phyloP scores from a whole-genome alignment of 23 tunicate species.

The Trididemnum clinides region DNA sequence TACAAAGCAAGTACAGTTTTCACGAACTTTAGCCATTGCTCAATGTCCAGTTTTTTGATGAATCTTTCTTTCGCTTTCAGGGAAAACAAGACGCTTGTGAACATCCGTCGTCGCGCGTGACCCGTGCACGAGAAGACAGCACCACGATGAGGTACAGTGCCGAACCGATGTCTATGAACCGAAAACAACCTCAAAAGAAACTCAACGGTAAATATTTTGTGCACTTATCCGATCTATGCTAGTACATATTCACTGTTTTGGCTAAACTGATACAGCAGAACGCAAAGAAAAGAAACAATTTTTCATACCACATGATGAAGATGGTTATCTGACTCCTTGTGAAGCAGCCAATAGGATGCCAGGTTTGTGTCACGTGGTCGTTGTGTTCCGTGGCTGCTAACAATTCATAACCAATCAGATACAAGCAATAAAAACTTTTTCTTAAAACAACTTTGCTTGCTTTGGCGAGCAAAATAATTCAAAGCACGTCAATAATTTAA shows the following conservation, averaged over 20 bases:
- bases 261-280: too few species aligned
- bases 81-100: too few species aligned
- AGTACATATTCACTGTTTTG: too few species aligned
- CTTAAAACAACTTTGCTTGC: too few species aligned
- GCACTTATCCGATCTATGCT: neutral
- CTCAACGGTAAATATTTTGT: slow-evolving; percentile 71
- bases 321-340: slow-evolving; percentile 77
- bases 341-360: slow-evolving; percentile 68
- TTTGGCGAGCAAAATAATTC: too few species aligned
- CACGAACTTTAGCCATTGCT: too few species aligned
- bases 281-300: neutral
- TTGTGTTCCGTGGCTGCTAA: neutral
- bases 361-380: slow-evolving; percentile 73
- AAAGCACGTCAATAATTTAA: too few species aligned
- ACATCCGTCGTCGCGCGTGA: neutral
- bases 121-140: slow-evolving; percentile 79
- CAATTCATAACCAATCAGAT: neutral
- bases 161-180: slow-evolving; percentile 45
- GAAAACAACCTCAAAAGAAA: slow-evolving; percentile 49
- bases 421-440: neutral
- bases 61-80: too few species aligned
- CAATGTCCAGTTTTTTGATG: too few species aligned
- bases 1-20: too few species aligned
- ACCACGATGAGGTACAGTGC: slow-evolving; percentile 76
- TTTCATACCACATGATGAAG: slow-evolving; percentile 43